Base-by-base conservation (phyloP, 2,888 invertebrate species). In the Patella pellucida region DNA sequence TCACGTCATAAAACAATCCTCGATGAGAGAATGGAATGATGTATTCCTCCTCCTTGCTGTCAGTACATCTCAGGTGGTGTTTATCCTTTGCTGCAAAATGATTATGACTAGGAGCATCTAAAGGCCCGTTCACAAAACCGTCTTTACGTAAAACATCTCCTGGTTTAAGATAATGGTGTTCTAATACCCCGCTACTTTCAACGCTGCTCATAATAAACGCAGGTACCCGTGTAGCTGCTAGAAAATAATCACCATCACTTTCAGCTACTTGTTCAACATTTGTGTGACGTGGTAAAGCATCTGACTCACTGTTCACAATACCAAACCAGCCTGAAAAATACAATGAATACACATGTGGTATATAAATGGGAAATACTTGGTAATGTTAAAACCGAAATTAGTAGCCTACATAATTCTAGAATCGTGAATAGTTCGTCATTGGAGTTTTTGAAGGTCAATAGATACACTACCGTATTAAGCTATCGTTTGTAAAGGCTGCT, bases 41-140 rank as follows among this genome's bases (percentile, higher is more conserved):
- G 19, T 84, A 76, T 54, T 83, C 81, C 14, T 82, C 81, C 9
- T 81, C 79, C 72, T 84, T 84, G 72, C 84, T 84, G 68, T 85
- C 85, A 9, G 76, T 62, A 27, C 83, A 85, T 16, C 77, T 69
- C 2, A 80, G 51, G 71, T 76, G 77, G 27, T 77, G 76, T 19
- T 56, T 62, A 3, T 50, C 52, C 3, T 62, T 62, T 23, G 62
- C 62, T 23, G 62, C 62, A 19, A 62, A 62, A 19, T 62, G 19
- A 62, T 19, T 23, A 23, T 62, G 62, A 62, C 62, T 62, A 62
- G 62, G 23, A 1, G 62, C 62, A 62, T 62, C 62, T 62, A 62
- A 62, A 62, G 62, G 62, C 4, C 62, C 62, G 41, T 23, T 79
- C 78, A 68, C 76, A 69, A n/a, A 78, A 50, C 77, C 79, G 27